Base-by-base conservation (phyloP, 1,140 invertebrate genomes). In the Ephestia elutella region DNA sequence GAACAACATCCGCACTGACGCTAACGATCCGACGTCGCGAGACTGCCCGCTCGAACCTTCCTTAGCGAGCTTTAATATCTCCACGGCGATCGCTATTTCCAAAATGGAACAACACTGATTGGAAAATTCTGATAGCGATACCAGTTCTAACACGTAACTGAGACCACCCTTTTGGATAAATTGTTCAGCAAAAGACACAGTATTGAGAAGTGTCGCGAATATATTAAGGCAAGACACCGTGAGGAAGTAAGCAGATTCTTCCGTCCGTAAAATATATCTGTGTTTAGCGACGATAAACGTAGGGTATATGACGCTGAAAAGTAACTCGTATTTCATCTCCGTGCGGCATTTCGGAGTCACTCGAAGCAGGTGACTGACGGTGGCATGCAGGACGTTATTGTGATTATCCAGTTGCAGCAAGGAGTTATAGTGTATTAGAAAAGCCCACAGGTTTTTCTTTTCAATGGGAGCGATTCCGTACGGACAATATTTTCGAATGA, bases 271-370 rank as follows among this genome's bases (percentile, higher is more conserved):
- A 4, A 75, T 67, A 59, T 89, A 91, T 50, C 75, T 65, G 44
- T 86, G 81, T 64, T 92, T 92, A 0, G 90, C 86, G 9, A 87
- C 89, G 7, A 91, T 74, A 65, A 93, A 93, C 0, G 89, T 90
- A 0, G 92, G 92, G 65, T 91, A 92, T 60, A 93, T 91, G 0
- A 93, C 90, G 50, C 85, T 89, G 54, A 91, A 90, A 0, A 93
- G 80, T 9, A 93, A 75, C 58, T 92, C 90, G 25, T 89, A 87
- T 53, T 90, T 91, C 38, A 93, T 89, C 21, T 89, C 74, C 25
- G 85, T 83, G 1, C 86, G 89, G 53, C 89, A 91, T 20, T 87
- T 85, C 0, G 91, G 89, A 0, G 91, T 91, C 3, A 92, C 88
- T 61, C 91, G 89, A 4, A 92, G 76, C 15, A 93, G 73, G 70